Evolutionary conservation across 2,797 vertebrate genomes (phyloP).

Genomic region (Onychomys leucogaster): DNA sequence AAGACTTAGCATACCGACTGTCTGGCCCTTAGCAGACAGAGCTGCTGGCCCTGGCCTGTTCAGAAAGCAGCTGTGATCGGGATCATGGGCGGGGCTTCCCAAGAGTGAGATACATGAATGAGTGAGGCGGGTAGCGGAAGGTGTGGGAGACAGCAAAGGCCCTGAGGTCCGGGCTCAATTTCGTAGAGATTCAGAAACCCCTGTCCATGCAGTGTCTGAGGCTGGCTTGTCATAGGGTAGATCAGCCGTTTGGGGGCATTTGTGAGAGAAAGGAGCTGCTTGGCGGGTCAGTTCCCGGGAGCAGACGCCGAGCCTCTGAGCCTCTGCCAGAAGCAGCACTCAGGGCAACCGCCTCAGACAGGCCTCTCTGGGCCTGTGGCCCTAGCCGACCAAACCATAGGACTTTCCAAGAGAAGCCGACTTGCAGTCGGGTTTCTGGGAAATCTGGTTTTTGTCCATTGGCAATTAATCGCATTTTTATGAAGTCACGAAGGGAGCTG

Average conservation of each 20-base stretch:
- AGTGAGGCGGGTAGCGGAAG: neutral
- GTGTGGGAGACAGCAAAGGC: neutral
- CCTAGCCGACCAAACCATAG: neutral
- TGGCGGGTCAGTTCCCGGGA: neutral
- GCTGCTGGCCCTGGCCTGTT: neutral
- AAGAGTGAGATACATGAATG: neutral
- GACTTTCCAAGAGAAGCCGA: slow-evolving; percentile 32
- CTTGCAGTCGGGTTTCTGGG: neutral
- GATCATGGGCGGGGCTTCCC: neutral
- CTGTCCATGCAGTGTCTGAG: neutral
- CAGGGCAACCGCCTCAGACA: neutral
- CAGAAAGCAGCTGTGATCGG: neutral
- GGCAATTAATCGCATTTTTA: slow-evolving; percentile 36
- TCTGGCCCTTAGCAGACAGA: neutral
- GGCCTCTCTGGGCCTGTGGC: neutral
- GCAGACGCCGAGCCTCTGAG: fast-evolving
- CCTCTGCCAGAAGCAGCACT: neutral
- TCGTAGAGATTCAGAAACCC: neutral
- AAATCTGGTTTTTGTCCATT: neutral
- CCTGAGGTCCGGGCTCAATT: neutral
- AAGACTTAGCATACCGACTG: neutral
- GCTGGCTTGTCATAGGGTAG: neutral
- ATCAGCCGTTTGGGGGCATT: neutral
- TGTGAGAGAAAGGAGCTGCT: neutral
- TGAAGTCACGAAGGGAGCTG: neutral